Conservation (phyloP, 1,140 invertebrate genomes). For the Anagrus nilaparvatae region DNA sequence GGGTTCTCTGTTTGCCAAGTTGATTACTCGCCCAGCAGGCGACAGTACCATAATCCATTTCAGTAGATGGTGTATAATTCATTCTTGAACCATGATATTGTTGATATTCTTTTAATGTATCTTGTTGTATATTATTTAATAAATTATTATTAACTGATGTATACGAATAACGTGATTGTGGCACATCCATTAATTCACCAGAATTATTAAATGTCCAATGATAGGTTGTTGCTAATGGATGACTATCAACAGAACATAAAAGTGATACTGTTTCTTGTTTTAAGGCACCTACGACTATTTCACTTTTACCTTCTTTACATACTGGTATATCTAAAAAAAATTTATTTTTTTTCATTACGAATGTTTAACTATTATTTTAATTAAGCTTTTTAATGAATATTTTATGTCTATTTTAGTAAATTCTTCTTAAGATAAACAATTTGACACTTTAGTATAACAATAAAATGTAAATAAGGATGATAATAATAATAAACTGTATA, state of each 20-base stretch:
- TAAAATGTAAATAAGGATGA: no score
- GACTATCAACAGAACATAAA: conserved; percentile 75
- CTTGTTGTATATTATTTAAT: neutral
- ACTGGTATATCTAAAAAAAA: conserved; percentile 60
- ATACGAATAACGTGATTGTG: conserved; percentile 52
- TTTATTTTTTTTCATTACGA: no score
- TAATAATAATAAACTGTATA: no score
- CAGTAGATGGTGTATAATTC: conserved; percentile 73
- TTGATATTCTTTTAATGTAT: conserved; percentile 30
- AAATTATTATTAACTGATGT: conserved; percentile 30
- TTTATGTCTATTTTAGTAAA: no score
- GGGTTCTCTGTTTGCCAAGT: conserved; percentile 68
- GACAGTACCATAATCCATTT: conserved; percentile 80
- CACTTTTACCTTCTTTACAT: conserved; percentile 60
- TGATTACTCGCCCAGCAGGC: conserved; percentile 75
- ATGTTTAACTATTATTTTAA: no score
- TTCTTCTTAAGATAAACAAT: no score
- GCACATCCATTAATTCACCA: conserved; percentile 67
- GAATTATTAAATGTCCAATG: conserved; percentile 86
- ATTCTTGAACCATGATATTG: conserved; percentile 53
- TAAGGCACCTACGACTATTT: conserved; percentile 69
- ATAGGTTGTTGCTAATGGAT: conserved; percentile 68
- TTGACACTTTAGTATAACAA: no score
- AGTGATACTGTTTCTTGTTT: conserved; percentile 75
- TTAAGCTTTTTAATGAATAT: no score